phyloP scores from a whole-genome alignment of 2,888 invertebrate genomes.

The Catocala sponsa region DNA sequence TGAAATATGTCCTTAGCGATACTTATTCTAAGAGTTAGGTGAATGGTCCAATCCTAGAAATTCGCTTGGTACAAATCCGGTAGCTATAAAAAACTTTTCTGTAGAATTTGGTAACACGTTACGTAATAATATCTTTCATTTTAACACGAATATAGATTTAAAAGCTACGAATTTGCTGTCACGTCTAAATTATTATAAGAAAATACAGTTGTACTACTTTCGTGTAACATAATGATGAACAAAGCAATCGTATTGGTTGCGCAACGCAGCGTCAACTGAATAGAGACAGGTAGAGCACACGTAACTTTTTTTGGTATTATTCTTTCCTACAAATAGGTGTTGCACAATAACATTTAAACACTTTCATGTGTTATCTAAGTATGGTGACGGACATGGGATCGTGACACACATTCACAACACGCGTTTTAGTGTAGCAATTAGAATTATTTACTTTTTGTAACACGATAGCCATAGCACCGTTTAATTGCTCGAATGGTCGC shows the following conservation, averaged over 20 bases:
- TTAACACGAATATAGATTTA: slow-evolving; percentile 1
- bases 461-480: slow-evolving; percentile 1
- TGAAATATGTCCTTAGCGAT: too few species aligned
- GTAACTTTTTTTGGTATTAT: slow-evolving; percentile 66
- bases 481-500: slow-evolving; percentile 26
- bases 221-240: slow-evolving; percentile 55
- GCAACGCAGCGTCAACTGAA: slow-evolving; percentile 58
- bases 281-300: slow-evolving; percentile 60
- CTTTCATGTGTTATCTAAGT: slow-evolving; percentile 81
- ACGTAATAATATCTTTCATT: too few species aligned
- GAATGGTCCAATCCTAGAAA: too few species aligned
- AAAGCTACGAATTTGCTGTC: slow-evolving; percentile 18
- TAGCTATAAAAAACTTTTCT: too few species aligned
- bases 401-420: slow-evolving; percentile 63
- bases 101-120: too few species aligned
- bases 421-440: slow-evolving; percentile 32
- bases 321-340: slow-evolving; percentile 59
- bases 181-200: slow-evolving; percentile 29
- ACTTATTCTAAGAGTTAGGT: too few species aligned
- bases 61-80: too few species aligned
- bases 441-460: slow-evolving; percentile 21
- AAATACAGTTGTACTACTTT: slow-evolving; percentile 51
- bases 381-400: slow-evolving; percentile 65
- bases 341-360: slow-evolving; percentile 73
- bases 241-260: slow-evolving; percentile 63